phyloP scores from a whole-genome alignment of 2,888 invertebrate genomes.

The Poecilus cupreus region DNA sequence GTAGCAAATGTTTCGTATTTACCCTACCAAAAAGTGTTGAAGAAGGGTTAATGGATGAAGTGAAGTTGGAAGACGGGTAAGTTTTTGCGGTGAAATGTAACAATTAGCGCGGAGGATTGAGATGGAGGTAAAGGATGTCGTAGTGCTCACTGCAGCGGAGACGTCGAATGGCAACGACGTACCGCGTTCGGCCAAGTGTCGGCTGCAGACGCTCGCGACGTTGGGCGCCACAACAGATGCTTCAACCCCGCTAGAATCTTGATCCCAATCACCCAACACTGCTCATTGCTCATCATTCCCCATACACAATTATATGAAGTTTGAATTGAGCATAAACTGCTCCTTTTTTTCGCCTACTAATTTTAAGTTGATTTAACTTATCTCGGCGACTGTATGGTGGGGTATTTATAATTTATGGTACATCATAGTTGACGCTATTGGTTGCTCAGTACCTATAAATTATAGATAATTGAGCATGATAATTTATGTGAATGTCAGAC shows the following conservation, averaged over 20 bases:
- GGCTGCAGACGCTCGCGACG: constrained; percentile 45
- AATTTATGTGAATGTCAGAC: too few relatives aligned
- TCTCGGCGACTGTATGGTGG: too few relatives aligned
- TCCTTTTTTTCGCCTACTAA: too few relatives aligned
- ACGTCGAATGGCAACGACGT: constrained; percentile 75
- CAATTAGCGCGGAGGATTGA: constrained; percentile 73
- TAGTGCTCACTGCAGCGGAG: constrained; percentile 85
- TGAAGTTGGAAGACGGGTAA: not conserved
- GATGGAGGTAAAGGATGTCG: constrained; percentile 71
- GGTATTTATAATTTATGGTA: too few relatives aligned
- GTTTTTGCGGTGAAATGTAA: constrained; percentile 16
- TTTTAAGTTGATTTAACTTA: too few relatives aligned
- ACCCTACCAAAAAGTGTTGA: not conserved
- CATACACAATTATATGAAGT: not conserved
- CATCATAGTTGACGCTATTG: too few relatives aligned
- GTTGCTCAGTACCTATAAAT: too few relatives aligned
- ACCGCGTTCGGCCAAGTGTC: constrained; percentile 65
- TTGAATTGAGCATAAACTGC: not conserved
- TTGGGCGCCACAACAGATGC: constrained; percentile 31
- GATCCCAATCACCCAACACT: not conserved
- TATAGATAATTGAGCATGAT: too few relatives aligned
- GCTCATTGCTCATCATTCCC: not conserved
- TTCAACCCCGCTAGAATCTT: not conserved
- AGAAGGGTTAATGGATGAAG: not conserved
- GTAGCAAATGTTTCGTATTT: not conserved